Evolutionary conservation across 2,797 vertebrate genomes (phyloP).

Genomic region (Gorsachius magnificus): DNA sequence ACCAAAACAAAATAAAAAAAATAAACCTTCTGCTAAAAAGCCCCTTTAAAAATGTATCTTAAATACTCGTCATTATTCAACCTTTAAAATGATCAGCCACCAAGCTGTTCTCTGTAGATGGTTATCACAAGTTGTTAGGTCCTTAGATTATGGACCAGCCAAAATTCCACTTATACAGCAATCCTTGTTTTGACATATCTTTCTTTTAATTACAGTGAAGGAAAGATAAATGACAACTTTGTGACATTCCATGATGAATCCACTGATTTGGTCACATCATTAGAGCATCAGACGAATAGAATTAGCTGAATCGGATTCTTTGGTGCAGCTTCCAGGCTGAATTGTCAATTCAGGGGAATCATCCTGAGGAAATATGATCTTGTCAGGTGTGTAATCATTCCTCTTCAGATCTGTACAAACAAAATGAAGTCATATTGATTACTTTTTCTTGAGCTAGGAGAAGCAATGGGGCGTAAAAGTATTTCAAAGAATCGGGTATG

Average conservation of each 20-base stretch:
- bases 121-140: conserved; percentile 4
- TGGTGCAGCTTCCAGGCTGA: conserved; percentile 84
- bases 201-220: not conserved
- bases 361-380: conserved; percentile 89
- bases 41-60: conserved; percentile 63
- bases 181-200: conserved; percentile 32
- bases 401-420: conserved; percentile 88
- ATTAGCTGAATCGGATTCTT: conserved; percentile 83
- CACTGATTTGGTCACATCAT: conserved; percentile 20
- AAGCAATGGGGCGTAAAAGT: not conserved
- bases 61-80: conserved; percentile 67
- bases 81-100: conserved; percentile 31
- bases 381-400: conserved; percentile 98
- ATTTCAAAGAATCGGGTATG: not conserved
- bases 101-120: conserved; percentile 16
- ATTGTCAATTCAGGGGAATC: conserved; percentile 83
- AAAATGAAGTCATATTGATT: not conserved
- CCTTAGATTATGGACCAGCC: conserved; percentile 20
- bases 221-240: conserved; percentile 20
- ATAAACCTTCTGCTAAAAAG: conserved; percentile 66
- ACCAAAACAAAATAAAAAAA: conserved; percentile 63
- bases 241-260: conserved; percentile 45
- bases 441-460: not conserved
- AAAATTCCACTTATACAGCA: conserved; percentile 31
- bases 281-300: conserved; percentile 92